Conservation (phyloP, 1,140 invertebrate genomes). For the Colletes latitarsis region DNA sequence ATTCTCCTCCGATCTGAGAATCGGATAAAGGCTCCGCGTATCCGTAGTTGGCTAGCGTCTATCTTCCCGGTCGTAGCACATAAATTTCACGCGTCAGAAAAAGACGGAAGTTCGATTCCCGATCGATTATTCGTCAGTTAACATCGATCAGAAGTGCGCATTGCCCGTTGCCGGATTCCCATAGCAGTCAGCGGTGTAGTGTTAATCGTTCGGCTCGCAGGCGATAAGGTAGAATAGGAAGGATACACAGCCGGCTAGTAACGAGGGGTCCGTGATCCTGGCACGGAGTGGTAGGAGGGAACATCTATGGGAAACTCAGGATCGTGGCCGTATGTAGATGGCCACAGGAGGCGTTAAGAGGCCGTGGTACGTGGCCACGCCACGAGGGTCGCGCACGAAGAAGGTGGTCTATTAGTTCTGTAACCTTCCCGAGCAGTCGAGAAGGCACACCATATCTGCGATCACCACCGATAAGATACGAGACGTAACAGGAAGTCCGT, state of each 20-base stretch:
- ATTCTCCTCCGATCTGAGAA: too few species aligned
- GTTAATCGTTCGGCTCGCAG: conserved; percentile 52
- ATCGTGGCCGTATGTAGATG: conserved; percentile 73
- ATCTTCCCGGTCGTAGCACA: too few species aligned
- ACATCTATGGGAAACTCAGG: conserved; percentile 68
- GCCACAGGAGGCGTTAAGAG: conserved; percentile 68
- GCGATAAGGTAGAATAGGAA: conserved; percentile 62
- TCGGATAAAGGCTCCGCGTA: too few species aligned
- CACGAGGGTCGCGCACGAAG: conserved; percentile 65
- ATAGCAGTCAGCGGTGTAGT: conserved; percentile 23
- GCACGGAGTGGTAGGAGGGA: conserved; percentile 47
- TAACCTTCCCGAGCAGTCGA: conserved; percentile 54
- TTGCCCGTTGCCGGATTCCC: conserved; percentile 20
- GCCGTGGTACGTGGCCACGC: conserved; percentile 49
- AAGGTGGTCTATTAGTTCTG: conserved; percentile 74
- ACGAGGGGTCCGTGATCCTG: conserved; percentile 60
- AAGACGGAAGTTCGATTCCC: neutral
- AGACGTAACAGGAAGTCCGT: conserved; percentile 60
- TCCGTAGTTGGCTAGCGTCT: too few species aligned
- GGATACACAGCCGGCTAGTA: conserved; percentile 55
- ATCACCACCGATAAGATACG: conserved; percentile 73
- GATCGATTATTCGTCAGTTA: conserved; percentile 7
- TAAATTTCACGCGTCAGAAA: neutral
- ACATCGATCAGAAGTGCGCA: conserved; percentile 22
- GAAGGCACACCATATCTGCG: conserved; percentile 68